phyloP scores from a whole-genome alignment of 2,113 vertebrate species.

The Xenopus tropicalis region DNA sequence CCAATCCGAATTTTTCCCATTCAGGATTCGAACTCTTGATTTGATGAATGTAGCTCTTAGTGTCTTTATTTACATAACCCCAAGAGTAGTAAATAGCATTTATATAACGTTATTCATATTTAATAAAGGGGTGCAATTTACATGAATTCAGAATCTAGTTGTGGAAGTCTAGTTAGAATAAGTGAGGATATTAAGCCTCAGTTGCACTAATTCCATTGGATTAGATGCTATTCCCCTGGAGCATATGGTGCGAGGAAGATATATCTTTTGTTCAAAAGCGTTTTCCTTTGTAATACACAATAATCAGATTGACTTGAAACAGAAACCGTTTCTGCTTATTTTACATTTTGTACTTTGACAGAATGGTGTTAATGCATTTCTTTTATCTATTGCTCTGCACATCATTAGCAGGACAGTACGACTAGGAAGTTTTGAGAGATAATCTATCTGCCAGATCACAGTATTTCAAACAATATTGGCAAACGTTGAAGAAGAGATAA shows the following conservation, averaged over 20 bases:
- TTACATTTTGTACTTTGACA: constrained; percentile 5
- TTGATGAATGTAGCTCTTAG: no score
- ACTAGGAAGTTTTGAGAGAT: neutral
- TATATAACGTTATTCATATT: no score
- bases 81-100: no score
- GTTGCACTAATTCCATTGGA: constrained; percentile 20
- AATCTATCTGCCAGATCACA: neutral
- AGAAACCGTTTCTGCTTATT: constrained; percentile 10
- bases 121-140: no score
- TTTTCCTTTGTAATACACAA: constrained; percentile 11
- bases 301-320: constrained; percentile 13
- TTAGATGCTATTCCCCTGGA: constrained; percentile 14
- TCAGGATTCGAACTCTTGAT: no score
- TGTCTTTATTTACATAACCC: no score
- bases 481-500: neutral
- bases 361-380: neutral
- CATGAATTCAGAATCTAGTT: no score
- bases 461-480: neutral
- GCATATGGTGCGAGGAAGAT: neutral
- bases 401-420: neutral
- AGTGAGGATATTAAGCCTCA: neutral
- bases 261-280: constrained; percentile 11
- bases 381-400: neutral
- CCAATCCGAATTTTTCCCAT: no score
- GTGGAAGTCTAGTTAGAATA: neutral